Conservation (phyloP, 2,113 vertebrate genomes). For the Neomonachus schauinslandi region DNA sequence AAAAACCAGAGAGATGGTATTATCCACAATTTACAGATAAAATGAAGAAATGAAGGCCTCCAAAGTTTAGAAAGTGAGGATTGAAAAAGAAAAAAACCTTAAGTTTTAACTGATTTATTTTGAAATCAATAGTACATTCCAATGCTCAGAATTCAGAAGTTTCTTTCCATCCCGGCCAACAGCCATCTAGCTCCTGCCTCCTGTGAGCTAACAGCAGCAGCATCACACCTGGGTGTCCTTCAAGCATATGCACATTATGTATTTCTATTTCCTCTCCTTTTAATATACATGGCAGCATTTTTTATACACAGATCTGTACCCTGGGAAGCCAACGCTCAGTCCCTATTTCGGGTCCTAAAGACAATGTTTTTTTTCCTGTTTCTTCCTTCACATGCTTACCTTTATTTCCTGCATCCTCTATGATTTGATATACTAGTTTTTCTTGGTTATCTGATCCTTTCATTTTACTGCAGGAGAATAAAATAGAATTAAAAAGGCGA, state of each 20-base stretch:
- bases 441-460: conserved; percentile 99
- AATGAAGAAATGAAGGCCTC: conserved; percentile 21
- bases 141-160: background rate
- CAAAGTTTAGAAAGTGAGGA: background rate
- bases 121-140: conserved; percentile 1
- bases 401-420: conserved; percentile 99
- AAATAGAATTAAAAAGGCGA: conserved; percentile 65
- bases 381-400: conserved; percentile 84
- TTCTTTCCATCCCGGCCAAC: background rate
- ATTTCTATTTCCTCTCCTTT: background rate
- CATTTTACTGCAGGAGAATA: conserved; percentile 93
- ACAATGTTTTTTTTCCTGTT: background rate
- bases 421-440: conserved; percentile 99
- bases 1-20: conserved; percentile 6
- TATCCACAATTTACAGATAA: background rate
- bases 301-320: background rate
- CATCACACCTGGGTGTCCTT: background rate
- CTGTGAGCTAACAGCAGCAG: background rate
- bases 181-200: background rate
- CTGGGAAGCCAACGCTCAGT: background rate
- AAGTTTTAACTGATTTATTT: conserved; percentile 44
- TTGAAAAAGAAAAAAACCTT: background rate
- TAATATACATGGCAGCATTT: background rate
- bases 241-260: background rate
- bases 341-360: background rate